A percentile compares a stretch with the other conserved stretches of the same genome.
phyloP scores from a whole-genome alignment of 2,888 invertebrate genomes.

The Leucoma salicis region DNA sequence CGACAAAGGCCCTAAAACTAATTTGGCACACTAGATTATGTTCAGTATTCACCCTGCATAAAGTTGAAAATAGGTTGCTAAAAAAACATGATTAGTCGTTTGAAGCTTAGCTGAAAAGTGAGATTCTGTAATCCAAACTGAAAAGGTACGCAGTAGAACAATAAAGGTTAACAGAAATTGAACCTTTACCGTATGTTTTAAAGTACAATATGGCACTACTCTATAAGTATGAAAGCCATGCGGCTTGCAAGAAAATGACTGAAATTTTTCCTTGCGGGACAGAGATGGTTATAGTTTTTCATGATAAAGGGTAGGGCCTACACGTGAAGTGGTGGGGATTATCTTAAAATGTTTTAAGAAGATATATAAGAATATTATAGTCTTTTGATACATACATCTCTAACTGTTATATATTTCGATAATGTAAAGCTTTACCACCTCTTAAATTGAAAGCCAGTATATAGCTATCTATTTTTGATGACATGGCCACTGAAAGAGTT shows the following conservation, averaged over 20 bases:
- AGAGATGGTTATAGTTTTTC: slow-evolving; percentile 73
- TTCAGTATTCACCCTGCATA: slow-evolving; percentile 1
- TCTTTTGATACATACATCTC: slow-evolving; percentile 23
- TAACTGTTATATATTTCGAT: slow-evolving; percentile 16
- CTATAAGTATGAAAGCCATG: slow-evolving; percentile 51
- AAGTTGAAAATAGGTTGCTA: slow-evolving; percentile 1
- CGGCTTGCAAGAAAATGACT: slow-evolving; percentile 57
- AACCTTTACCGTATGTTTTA: slow-evolving; percentile 23
- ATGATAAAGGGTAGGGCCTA: slow-evolving; percentile 77
- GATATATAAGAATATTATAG: slow-evolving; percentile 47
- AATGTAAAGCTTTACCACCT: background rate
- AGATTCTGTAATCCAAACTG: slow-evolving; percentile 17
- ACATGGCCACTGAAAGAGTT: slow-evolving; percentile 18
- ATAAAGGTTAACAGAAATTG: slow-evolving; percentile 22
- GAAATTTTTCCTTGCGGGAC: slow-evolving; percentile 70
- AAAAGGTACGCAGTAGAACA: slow-evolving; percentile 37
- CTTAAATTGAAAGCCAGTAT: background rate
- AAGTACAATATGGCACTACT: slow-evolving; percentile 33
- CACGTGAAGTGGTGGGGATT: slow-evolving; percentile 68
- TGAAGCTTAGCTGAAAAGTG: slow-evolving; percentile 8
- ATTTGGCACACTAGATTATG: background rate
- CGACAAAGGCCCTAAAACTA: slow-evolving; percentile 31
- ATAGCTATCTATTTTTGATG: background rate
- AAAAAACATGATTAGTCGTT: slow-evolving; percentile 7
- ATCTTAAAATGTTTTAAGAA: slow-evolving; percentile 73